Conservation (phyloP, 35 echinoderm and acorn worm species). For the Lytechinus variegatus region DNA sequence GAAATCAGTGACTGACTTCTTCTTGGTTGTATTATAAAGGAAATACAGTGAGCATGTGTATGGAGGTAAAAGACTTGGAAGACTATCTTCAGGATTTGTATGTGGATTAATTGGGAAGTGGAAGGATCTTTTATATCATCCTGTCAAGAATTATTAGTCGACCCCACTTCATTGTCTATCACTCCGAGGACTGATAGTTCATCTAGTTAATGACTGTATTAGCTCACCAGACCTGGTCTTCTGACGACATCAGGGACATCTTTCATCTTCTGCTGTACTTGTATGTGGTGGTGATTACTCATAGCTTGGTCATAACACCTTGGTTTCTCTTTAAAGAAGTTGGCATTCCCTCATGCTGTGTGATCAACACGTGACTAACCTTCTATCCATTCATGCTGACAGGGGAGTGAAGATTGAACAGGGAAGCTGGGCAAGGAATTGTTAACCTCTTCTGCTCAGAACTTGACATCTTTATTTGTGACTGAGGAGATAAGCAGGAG, state of each 20-base stretch:
- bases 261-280: neutral
- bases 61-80: neutral
- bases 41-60: neutral
- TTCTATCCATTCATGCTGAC: neutral
- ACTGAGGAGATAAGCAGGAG: neutral
- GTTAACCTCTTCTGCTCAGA: neutral
- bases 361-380: neutral
- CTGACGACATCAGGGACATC: neutral
- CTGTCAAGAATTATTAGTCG: neutral
- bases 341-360: neutral
- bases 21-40: neutral
- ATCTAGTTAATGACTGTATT: neutral
- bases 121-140: neutral
- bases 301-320: constrained; percentile 11
- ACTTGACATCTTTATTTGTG: neutral
- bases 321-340: neutral
- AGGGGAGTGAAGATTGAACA: neutral
- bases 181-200: neutral
- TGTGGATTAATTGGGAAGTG: neutral
- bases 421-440: neutral
- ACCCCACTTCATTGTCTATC: neutral
- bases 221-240: neutral
- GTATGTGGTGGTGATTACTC: neutral
- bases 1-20: neutral
- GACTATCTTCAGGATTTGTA: neutral